Conservation (phyloP, 2,113 vertebrate species). For the Argyrosomus japonicus region DNA sequence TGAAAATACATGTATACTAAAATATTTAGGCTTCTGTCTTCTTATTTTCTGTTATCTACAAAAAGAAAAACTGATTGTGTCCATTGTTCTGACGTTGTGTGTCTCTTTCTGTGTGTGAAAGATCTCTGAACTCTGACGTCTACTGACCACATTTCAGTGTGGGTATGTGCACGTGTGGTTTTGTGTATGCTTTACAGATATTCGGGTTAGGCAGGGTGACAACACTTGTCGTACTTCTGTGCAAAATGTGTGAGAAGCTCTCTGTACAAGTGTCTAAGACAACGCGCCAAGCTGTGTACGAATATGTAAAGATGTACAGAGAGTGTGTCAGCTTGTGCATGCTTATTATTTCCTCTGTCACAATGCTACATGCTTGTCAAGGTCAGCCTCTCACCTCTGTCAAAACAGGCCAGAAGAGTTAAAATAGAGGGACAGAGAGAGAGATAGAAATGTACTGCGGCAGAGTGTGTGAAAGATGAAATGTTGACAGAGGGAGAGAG, state of each 20-base stretch:
- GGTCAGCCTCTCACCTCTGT: constrained; percentile 5
- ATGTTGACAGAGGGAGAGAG: constrained; percentile 2
- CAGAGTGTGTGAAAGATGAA: background rate
- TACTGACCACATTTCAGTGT: background rate
- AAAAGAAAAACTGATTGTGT: background rate
- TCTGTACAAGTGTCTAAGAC: background rate
- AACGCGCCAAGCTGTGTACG: background rate
- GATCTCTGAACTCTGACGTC: background rate
- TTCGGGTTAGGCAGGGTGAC: background rate
- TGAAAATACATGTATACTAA: background rate
- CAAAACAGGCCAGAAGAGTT: too few relatives aligned
- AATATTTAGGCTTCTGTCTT: background rate
- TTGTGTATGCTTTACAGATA: background rate
- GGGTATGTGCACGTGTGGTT: constrained; percentile 11
- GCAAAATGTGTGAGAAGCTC: constrained; percentile 13
- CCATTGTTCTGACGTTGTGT: background rate
- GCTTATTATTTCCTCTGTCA: constrained; percentile 29
- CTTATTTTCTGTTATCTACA: background rate
- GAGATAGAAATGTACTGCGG: background rate
- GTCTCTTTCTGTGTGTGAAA: background rate
- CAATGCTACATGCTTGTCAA: constrained; percentile 14
- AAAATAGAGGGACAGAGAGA: background rate
- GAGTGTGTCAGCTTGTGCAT: constrained; percentile 1
- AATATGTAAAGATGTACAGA: constrained; percentile 5
- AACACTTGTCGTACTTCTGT: constrained; percentile 3